These are phyloP conservation scores for Phrynocephalus forsythii DNA, from an alignment of 2,797 vertebrate species.

Conservation along the genomic window DNA sequence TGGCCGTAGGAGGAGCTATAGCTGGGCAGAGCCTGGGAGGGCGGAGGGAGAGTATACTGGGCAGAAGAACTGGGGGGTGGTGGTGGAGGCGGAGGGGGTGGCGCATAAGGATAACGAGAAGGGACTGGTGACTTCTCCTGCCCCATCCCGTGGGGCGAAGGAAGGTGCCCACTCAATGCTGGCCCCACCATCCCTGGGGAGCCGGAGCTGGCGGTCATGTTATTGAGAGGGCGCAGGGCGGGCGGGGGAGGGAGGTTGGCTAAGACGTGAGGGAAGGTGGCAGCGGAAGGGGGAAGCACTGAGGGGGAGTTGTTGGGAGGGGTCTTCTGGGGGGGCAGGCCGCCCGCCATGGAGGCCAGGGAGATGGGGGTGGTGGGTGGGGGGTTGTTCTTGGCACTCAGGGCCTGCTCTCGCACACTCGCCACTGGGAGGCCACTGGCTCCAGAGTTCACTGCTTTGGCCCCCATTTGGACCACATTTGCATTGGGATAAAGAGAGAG, in stretches of 20 bases:
- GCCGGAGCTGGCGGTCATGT: constrained; percentile 67
- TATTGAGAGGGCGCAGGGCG: constrained; percentile 80
- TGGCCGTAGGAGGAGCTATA: constrained; percentile 84
- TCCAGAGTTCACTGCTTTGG: constrained; percentile 62
- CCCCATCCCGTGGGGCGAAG: constrained; percentile 74
- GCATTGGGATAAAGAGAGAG: constrained; percentile 59
- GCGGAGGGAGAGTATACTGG: constrained; percentile 74
- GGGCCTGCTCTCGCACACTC: constrained; percentile 64
- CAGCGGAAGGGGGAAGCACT: constrained; percentile 54
- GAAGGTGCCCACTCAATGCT: constrained; percentile 72
- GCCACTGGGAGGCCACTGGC: constrained; percentile 60
- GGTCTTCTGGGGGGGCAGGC: constrained; percentile 69
- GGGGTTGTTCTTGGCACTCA: constrained; percentile 76
- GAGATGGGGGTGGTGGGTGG: constrained; percentile 82
- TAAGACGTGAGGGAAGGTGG: constrained; percentile 77
- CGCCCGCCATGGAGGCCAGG: constrained; percentile 65
- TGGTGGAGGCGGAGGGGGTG: constrained; percentile 42
- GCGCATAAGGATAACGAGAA: constrained; percentile 74
- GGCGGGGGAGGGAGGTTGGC: constrained; percentile 81
- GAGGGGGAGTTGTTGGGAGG: constrained; percentile 67
- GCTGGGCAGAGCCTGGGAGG: constrained; percentile 74
- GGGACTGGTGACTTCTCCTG: constrained; percentile 77
- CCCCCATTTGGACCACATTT: constrained; percentile 67
- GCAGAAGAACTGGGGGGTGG: constrained; percentile 70
- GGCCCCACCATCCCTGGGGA: constrained; percentile 76